These are phyloP conservation scores for Hypomesus transpacificus DNA, from an alignment of 2,113 vertebrate genomes.

Conservation along the genomic window DNA sequence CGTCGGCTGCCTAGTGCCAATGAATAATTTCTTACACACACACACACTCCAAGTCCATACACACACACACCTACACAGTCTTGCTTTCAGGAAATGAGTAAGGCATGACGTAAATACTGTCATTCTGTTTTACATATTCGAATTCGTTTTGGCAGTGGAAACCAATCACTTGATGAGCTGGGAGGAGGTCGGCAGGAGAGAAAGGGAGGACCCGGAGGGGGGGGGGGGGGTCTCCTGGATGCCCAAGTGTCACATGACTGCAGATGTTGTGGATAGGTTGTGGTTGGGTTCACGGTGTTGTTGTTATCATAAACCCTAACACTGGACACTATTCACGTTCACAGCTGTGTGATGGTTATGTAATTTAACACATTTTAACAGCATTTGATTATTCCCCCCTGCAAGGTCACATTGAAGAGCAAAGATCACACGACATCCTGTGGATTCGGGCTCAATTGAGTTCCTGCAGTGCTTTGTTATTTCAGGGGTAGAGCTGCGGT, in stretches of 20 bases:
- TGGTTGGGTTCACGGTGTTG: no score
- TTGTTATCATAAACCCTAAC: no score
- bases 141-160: constrained; percentile 10
- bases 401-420: not conserved
- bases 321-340: no score
- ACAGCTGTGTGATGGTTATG: no score
- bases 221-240: not conserved
- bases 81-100: constrained; percentile 5
- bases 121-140: constrained; percentile 1
- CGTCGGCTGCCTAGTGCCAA: not conserved
- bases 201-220: no score
- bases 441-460: not conserved
- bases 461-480: not conserved
- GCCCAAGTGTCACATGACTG: not conserved
- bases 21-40: not conserved
- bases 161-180: not conserved
- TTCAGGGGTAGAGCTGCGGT: not conserved
- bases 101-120: not conserved
- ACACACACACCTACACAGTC: constrained; percentile 4
- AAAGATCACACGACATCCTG: not conserved
- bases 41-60: not conserved
- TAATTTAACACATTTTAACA: not conserved
- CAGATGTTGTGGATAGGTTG: no score
- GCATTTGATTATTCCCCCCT: not conserved
- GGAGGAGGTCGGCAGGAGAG: not conserved